Evolutionary conservation across 2,113 vertebrate species (phyloP).

Genomic region (Cricetomys ansorgei): DNA sequence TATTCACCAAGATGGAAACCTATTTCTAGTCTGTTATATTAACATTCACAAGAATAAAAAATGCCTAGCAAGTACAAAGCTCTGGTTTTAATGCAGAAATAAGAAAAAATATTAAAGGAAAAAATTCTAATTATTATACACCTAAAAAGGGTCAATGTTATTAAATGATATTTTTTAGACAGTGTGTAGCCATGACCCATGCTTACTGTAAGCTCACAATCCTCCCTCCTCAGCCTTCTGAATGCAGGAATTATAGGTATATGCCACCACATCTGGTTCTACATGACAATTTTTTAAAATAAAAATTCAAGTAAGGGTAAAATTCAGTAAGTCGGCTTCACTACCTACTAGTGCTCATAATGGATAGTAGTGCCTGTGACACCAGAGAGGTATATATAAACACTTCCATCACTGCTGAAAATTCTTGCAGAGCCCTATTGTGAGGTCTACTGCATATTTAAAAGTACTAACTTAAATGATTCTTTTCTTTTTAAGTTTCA

Average conservation of each 20-base stretch:
- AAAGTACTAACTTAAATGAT: neutral
- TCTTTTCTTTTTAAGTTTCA: slow-evolving; percentile 18
- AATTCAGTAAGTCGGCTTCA: neutral
- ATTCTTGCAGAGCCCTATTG: neutral
- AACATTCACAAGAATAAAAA: neutral
- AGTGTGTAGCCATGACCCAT: neutral
- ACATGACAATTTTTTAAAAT: neutral
- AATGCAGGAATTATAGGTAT: neutral
- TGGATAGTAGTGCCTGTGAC: neutral
- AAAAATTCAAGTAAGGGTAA: neutral
- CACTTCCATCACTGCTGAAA: neutral
- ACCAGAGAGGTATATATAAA: neutral
- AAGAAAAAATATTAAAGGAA: neutral
- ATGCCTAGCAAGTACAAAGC: neutral
- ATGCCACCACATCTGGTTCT: neutral
- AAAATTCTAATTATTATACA: neutral
- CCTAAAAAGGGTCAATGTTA: neutral
- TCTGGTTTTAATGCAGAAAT: neutral
- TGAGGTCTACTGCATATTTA: neutral
- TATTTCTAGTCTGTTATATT: neutral
- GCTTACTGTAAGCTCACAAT: neutral
- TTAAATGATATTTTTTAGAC: neutral
- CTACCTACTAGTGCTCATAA: neutral
- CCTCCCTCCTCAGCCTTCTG: neutral
- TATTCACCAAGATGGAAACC: neutral